Base-by-base conservation (phyloP, 2,888 invertebrate genomes). In the Cacoxenus indagator region DNA sequence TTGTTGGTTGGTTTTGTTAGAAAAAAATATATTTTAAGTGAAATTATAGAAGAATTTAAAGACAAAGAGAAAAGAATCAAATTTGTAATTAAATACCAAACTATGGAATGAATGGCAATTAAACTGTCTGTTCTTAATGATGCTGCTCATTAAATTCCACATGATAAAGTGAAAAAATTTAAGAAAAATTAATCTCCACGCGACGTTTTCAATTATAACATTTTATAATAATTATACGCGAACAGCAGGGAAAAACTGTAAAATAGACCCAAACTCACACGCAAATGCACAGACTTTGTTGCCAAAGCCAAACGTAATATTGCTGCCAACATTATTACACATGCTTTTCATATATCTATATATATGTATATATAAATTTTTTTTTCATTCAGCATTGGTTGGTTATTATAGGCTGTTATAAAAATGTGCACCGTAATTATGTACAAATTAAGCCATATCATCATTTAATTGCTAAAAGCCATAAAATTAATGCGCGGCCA, bases 351-450 rank as follows among this genome's bases (percentile, higher is more conserved):
- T 29, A 3, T 31, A 19, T 31, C n/a, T 31, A 22, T 31, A 26
- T 5, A 57, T 37, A 19, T 31, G 9, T 22, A 19, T 22, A 19
- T 51, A 5, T 19, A 2, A 19, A 17, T 37, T 37, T 4, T 37
- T 37, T 22, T 22, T 17, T 48, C 17, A 1, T 11, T 11, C 45
- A n/a, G n/a, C 45, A 43, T 48, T 48, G 17, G 14, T 48, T 19
- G 8, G 19, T 17, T 51, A 9, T 51, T 17, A 51, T n/a, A 3
- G 22, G n/a, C 19, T 19, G 51, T 70, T 71, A 75, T 73, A 78
- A 75, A 78, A 77, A 81, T 78, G 72, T 78, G 76, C 78, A 78
- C n/a, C 76, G 75, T 80, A 80, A 80, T 80, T 82, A 78, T 78
- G 76, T 76, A 67, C 68, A 80, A 80, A 80, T 80, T 77, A 80